A percentile compares a stretch with the other conserved stretches of the same genome.
Evolutionary conservation across 2,888 invertebrate genomes (phyloP).

Genomic region (Eupithecia pulchellata): DNA sequence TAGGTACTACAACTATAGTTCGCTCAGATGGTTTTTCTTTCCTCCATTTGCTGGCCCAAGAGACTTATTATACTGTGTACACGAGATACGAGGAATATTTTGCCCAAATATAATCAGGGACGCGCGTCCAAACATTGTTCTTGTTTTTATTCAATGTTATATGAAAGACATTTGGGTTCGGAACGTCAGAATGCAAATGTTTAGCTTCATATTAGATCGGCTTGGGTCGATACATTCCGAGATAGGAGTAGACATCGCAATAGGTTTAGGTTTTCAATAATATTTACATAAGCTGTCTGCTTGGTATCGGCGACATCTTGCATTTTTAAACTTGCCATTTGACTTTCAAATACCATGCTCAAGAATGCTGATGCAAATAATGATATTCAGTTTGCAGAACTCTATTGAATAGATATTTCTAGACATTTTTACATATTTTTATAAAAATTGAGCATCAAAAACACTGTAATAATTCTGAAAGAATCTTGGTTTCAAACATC

Average conservation of each 20-base stretch:
- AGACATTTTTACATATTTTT: not conserved
- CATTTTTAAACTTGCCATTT: slow-evolving; percentile 22
- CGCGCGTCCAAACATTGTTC: slow-evolving; percentile 77
- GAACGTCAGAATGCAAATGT: slow-evolving; percentile 71
- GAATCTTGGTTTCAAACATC: not conserved
- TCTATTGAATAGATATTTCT: not conserved
- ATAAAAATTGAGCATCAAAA: not conserved
- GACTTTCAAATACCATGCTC: slow-evolving; percentile 20
- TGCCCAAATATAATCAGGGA: slow-evolving; percentile 84
- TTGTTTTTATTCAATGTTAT: slow-evolving; percentile 77
- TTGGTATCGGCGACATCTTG: slow-evolving; percentile 30
- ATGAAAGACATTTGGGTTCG: slow-evolving; percentile 58
- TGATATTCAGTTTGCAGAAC: not conserved
- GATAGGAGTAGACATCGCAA: slow-evolving; percentile 52
- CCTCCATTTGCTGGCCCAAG: slow-evolving; percentile 79
- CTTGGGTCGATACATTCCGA: slow-evolving; percentile 56
- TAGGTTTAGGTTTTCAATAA: slow-evolving; percentile 46
- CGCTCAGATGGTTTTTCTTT: slow-evolving; percentile 75
- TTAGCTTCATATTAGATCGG: slow-evolving; percentile 75
- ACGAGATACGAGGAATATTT: slow-evolving; percentile 77
- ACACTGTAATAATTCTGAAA: not conserved
- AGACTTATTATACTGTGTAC: slow-evolving; percentile 84
- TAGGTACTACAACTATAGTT: slow-evolving; percentile 57
- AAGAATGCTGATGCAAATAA: slow-evolving; percentile 13
- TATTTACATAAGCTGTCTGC: slow-evolving; percentile 39